Evolutionary conservation across 2,888 invertebrate species (phyloP).

Genomic region (Elaeidobius kamerunicus): DNA sequence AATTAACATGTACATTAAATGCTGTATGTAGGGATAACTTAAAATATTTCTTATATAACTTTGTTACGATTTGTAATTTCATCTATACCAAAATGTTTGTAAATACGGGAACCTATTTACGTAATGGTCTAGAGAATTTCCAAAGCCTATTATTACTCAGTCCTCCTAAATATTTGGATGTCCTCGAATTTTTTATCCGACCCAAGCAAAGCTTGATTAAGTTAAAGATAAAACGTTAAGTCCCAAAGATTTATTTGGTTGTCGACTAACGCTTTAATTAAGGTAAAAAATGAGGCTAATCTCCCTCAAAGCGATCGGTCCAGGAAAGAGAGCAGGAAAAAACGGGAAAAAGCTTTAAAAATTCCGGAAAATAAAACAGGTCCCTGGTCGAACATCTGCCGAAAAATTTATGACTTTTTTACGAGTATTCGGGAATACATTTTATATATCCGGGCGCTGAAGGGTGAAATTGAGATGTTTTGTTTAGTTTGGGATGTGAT

Average conservation of each 20-base stretch:
- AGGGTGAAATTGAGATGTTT: constrained; percentile 26
- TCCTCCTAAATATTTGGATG: background rate
- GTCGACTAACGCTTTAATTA: constrained; percentile 26
- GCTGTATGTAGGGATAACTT: no score
- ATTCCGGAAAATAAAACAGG: constrained; percentile 22
- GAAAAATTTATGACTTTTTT: constrained; percentile 27
- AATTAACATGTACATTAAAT: no score
- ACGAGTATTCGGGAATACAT: constrained; percentile 23
- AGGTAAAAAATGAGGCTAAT: constrained; percentile 26
- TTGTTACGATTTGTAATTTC: no score
- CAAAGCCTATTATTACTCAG: no score
- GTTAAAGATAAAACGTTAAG: constrained; percentile 23
- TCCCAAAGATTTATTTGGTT: constrained; percentile 20
- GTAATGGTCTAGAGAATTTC: no score
- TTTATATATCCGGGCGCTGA: constrained; percentile 15
- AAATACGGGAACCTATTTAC: no score
- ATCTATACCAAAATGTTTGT: no score
- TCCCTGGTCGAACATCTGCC: constrained; percentile 27
- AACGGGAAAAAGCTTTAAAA: constrained; percentile 19
- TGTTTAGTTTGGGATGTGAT: constrained; percentile 8
- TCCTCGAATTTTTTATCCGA: background rate
- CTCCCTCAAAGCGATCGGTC: constrained; percentile 19
- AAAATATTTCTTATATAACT: no score
- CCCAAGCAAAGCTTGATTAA: constrained; percentile 13
- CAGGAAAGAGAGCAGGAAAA: constrained; percentile 11